Percentiles rank a stretch among this genome's conserved stretches.
phyloP scores from a whole-genome alignment of 92 coral and sea anemone genomes.

The Bergia puertoricense region DNA sequence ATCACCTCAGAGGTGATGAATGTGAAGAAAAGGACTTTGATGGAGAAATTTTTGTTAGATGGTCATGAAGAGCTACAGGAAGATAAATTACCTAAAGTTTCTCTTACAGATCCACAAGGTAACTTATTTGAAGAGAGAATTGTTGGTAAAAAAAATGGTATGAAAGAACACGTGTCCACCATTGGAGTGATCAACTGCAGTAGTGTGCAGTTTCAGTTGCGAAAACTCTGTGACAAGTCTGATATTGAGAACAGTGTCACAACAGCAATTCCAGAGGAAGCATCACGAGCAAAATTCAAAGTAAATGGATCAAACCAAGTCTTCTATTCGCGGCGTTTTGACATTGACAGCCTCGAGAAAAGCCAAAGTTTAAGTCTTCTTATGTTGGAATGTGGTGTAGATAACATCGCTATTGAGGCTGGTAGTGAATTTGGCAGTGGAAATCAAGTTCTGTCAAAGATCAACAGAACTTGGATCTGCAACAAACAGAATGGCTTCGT shows the following conservation, averaged over 20 bases:
- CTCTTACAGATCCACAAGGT: constrained; percentile 26
- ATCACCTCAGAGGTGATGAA: constrained; percentile 69
- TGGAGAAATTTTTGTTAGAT: background rate
- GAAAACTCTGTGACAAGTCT: constrained; percentile 84
- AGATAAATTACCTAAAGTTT: constrained; percentile 31
- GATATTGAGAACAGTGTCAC: constrained; percentile 90
- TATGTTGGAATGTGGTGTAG: constrained; percentile 94
- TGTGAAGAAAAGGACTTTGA: constrained; percentile 43
- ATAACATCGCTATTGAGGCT: constrained; percentile 72
- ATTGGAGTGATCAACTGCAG: constrained; percentile 72
- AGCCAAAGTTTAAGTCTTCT: constrained; percentile 67
- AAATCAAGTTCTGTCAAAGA: constrained; percentile 67
- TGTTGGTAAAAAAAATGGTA: constrained; percentile 11
- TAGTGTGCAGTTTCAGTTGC: constrained; percentile 86
- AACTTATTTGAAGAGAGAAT: constrained; percentile 24
- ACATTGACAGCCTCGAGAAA: constrained; percentile 55
- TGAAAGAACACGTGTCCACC: constrained; percentile 20
- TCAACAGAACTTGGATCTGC: constrained; percentile 51
- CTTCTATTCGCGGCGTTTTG: constrained; percentile 60
- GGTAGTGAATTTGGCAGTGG: constrained; percentile 89
- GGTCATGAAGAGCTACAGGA: background rate
- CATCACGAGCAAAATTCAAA: constrained; percentile 77
- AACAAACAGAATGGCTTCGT: background rate
- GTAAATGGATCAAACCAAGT: constrained; percentile 70
- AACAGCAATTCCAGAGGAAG: constrained; percentile 89